Conservation (phyloP, 2,888 invertebrate genomes). For the Sarcophaga caerulescens region DNA sequence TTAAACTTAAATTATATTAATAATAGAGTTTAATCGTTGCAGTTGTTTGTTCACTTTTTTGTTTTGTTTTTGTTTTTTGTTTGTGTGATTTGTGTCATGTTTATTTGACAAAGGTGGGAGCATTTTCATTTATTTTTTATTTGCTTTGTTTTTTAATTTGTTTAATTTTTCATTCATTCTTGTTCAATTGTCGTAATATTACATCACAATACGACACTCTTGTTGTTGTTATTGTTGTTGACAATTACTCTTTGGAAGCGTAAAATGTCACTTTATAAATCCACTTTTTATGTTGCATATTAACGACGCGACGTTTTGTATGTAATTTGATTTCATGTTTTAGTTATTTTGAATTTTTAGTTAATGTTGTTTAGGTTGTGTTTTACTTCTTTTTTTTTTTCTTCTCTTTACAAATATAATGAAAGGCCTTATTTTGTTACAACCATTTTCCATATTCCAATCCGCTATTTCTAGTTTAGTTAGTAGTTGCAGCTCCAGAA, state of each 20-base stretch:
- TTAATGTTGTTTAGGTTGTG: not conserved
- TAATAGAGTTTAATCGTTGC: slow-evolving; percentile 55
- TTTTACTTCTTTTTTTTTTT: slow-evolving; percentile 6
- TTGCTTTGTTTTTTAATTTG: slow-evolving; percentile 24
- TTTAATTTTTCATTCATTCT: not conserved
- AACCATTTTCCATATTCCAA: slow-evolving; percentile 52
- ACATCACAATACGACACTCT: not conserved
- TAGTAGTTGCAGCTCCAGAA: slow-evolving; percentile 59
- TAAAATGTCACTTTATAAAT: slow-evolving; percentile 9
- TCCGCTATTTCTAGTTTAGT: slow-evolving; percentile 44
- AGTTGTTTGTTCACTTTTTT: slow-evolving; percentile 64
- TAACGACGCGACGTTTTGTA: slow-evolving; percentile 6
- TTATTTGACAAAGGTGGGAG: slow-evolving; percentile 68
- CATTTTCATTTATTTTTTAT: slow-evolving; percentile 64
- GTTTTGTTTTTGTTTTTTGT: slow-evolving; percentile 56
- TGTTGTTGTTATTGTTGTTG: slow-evolving; percentile 10
- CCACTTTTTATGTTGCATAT: slow-evolving; percentile 22
- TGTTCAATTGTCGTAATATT: not conserved
- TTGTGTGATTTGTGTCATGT: slow-evolving; percentile 67
- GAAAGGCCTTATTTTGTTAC: slow-evolving; percentile 43
- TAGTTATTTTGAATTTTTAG: slow-evolving; percentile 35
- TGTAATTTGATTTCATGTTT: not conserved
- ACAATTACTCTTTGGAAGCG: slow-evolving; percentile 4
- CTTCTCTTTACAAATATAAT: slow-evolving; percentile 3
- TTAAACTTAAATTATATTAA: slow-evolving; percentile 58